Percentiles rank a stretch among this genome's conserved stretches.
Evolutionary conservation across 2,797 vertebrate species (phyloP).

Genomic region (Sebastes trivittatus): DNA sequence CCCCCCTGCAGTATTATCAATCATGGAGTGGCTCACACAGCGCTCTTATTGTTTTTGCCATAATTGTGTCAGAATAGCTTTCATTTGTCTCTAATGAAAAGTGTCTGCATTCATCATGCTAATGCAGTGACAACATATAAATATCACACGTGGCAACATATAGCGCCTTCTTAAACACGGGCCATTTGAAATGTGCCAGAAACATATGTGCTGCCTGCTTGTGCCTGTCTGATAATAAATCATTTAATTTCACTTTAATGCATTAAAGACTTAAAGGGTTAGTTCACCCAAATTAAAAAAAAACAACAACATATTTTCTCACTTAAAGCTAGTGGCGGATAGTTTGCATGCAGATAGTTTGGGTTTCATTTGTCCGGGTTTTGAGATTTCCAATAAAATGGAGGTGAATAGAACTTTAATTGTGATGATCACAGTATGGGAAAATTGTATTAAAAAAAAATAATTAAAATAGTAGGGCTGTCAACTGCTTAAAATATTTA

Average conservation of each 20-base stretch:
- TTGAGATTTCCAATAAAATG: neutral
- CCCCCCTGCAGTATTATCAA: slow-evolving; percentile 75
- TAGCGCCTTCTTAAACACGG: slow-evolving; percentile 35
- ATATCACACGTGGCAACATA: slow-evolving; percentile 61
- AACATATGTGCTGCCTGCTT: slow-evolving; percentile 53
- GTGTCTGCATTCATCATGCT: slow-evolving; percentile 75
- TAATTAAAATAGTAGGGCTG: neutral
- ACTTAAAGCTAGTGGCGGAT: neutral
- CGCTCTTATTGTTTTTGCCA: slow-evolving; percentile 79
- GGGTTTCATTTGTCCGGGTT: neutral
- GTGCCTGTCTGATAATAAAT: slow-evolving; percentile 20
- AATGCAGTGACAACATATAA: slow-evolving; percentile 71
- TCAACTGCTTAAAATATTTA: neutral
- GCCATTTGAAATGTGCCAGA: slow-evolving; percentile 26
- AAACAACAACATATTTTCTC: neutral
- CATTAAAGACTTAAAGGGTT: slow-evolving; percentile 22
- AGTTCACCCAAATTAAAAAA: neutral
- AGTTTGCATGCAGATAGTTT: neutral
- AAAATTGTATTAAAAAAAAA: neutral
- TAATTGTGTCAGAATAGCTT: slow-evolving; percentile 79
- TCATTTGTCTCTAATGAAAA: slow-evolving; percentile 82
- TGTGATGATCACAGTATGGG: neutral
- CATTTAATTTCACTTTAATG: slow-evolving; percentile 39
- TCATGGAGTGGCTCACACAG: slow-evolving; percentile 71
- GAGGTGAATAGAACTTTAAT: neutral